Conservation (phyloP, 2,888 invertebrate genomes). For the Syrista parreyssii region DNA sequence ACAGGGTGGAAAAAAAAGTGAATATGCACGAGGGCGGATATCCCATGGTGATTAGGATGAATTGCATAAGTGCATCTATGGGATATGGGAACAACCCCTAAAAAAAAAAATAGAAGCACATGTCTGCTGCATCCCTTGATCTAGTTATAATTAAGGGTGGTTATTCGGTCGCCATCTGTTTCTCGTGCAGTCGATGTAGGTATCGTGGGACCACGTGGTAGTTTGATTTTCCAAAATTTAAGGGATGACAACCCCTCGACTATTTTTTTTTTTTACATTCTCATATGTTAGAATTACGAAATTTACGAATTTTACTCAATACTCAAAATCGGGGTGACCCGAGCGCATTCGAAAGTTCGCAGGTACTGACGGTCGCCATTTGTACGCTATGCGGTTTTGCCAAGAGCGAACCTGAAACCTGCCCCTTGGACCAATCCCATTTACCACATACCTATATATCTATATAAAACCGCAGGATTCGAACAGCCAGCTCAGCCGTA, state of each 20-base stretch:
- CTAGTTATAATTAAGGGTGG: not conserved
- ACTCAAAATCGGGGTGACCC: not conserved
- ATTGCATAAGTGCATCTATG: too few species aligned
- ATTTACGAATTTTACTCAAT: too few species aligned
- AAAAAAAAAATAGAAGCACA: not conserved
- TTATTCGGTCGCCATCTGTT: constrained; percentile 8
- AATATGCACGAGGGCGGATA: too few species aligned
- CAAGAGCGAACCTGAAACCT: constrained; percentile 39
- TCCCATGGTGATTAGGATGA: too few species aligned
- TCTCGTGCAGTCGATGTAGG: constrained; percentile 2
- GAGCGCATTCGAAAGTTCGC: not conserved
- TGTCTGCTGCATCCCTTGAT: not conserved
- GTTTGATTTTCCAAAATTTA: too few species aligned
- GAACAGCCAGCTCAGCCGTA: too few species aligned
- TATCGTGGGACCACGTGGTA: too few species aligned
- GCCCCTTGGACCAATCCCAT: constrained; percentile 34
- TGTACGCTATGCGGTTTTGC: constrained; percentile 50
- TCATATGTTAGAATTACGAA: too few species aligned
- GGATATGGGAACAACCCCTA: too few species aligned
- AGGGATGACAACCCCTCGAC: too few species aligned
- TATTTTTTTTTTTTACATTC: too few species aligned
- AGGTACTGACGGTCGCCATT: constrained; percentile 48
- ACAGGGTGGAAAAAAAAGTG: constrained; percentile 9
- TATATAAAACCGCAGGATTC: too few species aligned
- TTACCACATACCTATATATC: constrained; percentile 21